These are phyloP conservation scores for Geodia barretti DNA, from an alignment of 37 sponge, comb jelly and placozoan species.

Conservation along the genomic window DNA sequence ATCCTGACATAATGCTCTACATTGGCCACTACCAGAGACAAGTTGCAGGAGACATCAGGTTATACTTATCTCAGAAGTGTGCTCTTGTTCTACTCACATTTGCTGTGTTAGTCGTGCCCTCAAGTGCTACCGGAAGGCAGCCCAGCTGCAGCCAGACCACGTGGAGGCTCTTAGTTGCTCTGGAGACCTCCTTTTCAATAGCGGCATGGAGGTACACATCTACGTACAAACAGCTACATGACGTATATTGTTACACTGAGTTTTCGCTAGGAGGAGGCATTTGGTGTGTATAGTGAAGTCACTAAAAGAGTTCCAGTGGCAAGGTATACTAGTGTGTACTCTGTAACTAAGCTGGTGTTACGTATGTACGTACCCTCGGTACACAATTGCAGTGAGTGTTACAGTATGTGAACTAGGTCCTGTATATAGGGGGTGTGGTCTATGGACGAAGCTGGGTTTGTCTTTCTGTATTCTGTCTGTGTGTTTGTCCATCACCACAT, in stretches of 20 bases:
- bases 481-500: neutral
- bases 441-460: too few relatives aligned
- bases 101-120: conserved; percentile 43
- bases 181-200: conserved; percentile 33
- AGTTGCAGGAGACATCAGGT: conserved; percentile 37
- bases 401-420: too few relatives aligned
- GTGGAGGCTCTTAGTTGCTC: conserved; percentile 45
- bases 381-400: too few relatives aligned
- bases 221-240: neutral
- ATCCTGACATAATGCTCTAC: conserved; percentile 49
- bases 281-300: conserved; percentile 11
- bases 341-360: neutral
- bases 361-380: too few relatives aligned
- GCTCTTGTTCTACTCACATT: too few relatives aligned
- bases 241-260: neutral
- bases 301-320: neutral
- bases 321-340: neutral
- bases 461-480: neutral
- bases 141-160: conserved; percentile 39
- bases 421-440: too few relatives aligned
- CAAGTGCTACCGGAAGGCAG: conserved; percentile 77
- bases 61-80: neutral
- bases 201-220: conserved; percentile 50
- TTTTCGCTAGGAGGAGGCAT: conserved; percentile 15
- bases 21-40: conserved; percentile 76